Percentiles rank a stretch among this genome's conserved stretches.
Evolutionary conservation across 2,888 invertebrate genomes (phyloP).

Genomic region (Ochlodes sylvanus): DNA sequence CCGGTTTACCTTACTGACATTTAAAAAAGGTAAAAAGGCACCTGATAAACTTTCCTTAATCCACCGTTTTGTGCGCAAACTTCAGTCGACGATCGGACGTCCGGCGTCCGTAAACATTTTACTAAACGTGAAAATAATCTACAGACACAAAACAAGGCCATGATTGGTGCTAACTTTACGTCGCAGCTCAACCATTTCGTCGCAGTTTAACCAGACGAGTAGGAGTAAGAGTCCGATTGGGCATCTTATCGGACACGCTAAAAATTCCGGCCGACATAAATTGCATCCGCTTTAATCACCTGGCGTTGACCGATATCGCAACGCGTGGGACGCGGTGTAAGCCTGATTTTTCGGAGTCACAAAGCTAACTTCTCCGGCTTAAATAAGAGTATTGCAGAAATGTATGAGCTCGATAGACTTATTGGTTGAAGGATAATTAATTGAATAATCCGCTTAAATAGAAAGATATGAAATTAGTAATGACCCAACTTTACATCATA

Average conservation of each 20-base stretch:
- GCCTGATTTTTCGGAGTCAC: neutral
- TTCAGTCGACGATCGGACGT: neutral
- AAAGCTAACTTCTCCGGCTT: conserved; percentile 2
- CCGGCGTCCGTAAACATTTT: neutral
- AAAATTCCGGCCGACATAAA: neutral
- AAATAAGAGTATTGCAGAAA: neutral
- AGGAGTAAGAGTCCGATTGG: neutral
- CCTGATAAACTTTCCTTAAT: too few species aligned
- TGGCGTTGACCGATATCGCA: neutral
- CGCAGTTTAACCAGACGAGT: neutral
- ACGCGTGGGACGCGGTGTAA: neutral
- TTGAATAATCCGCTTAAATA: too few species aligned
- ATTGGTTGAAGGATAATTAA: too few species aligned
- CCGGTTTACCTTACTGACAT: too few species aligned
- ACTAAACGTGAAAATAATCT: neutral
- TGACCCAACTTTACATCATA: too few species aligned
- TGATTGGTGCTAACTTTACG: conserved; percentile 14
- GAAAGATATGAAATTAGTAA: too few species aligned
- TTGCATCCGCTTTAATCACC: neutral
- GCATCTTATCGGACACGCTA: neutral
- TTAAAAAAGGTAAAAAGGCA: too few species aligned
- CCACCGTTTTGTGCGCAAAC: neutral
- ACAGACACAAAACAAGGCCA: neutral
- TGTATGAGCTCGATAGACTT: neutral
- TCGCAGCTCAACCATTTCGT: conserved; percentile 14